Evolutionary conservation across 1,140 invertebrate genomes (phyloP).

Genomic region (Stenopsyche tienmushanensis): DNA sequence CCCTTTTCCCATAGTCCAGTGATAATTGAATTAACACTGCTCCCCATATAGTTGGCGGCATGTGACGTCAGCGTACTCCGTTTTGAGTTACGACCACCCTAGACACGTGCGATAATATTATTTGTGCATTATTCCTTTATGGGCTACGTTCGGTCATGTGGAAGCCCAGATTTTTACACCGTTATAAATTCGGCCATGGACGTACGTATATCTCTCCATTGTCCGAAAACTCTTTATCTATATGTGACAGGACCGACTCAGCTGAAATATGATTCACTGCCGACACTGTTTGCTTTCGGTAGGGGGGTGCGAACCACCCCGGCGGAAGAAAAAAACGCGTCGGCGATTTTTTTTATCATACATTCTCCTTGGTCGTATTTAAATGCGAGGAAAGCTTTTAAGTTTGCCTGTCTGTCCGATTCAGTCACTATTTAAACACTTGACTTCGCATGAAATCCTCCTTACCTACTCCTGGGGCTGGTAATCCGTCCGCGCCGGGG

Average conservation of each 20-base stretch:
- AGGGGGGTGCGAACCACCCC: too few species aligned
- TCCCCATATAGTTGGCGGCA: neutral
- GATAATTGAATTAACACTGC: neutral
- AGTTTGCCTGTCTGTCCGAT: neutral
- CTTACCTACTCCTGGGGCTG: too few species aligned
- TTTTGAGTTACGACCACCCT: neutral
- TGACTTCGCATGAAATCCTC: neutral
- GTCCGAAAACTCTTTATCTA: constrained; percentile 28
- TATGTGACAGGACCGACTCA: constrained; percentile 16
- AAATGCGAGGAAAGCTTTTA: neutral
- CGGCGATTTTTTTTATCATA: neutral
- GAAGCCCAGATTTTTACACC: constrained; percentile 11
- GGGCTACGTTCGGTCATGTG: neutral
- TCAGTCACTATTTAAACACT: constrained; percentile 13
- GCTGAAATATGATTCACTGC: constrained; percentile 28
- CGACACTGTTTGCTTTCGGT: constrained; percentile 3
- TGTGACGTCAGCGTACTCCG: neutral
- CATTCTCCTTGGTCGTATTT: neutral
- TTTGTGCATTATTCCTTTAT: neutral
- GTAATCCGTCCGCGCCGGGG: neutral
- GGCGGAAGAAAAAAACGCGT: neutral
- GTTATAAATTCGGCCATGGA: constrained; percentile 24
- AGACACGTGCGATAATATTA: constrained; percentile 1
- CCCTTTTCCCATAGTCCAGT: neutral
- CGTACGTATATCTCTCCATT: constrained; percentile 19